These are phyloP conservation scores for Eupithecia pulchellata DNA, from an alignment of 2,888 invertebrate species.

Conservation along the genomic window DNA sequence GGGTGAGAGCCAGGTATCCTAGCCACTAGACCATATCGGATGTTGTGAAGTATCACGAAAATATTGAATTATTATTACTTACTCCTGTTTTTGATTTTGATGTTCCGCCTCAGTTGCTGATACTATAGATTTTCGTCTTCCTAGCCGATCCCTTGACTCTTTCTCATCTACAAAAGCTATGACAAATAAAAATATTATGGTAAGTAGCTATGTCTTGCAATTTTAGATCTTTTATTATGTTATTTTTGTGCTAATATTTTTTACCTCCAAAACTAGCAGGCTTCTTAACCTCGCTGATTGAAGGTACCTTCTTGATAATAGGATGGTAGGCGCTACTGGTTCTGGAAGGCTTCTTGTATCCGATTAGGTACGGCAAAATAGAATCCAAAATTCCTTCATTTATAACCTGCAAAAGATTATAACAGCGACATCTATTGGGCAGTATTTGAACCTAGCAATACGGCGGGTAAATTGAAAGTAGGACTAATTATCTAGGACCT, in stretches of 20 bases:
- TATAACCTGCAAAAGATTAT: constrained; percentile 85
- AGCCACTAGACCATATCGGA: constrained; percentile 88
- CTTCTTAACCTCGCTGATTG: constrained; percentile 77
- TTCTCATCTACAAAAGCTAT: constrained; percentile 77
- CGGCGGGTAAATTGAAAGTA: background rate
- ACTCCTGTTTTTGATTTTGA: constrained; percentile 79
- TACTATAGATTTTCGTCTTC: constrained; percentile 79
- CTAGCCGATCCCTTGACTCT: constrained; percentile 77
- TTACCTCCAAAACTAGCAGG: constrained; percentile 81
- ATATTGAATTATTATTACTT: constrained; percentile 46
- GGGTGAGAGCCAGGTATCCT: constrained; percentile 90
- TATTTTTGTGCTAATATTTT: background rate
- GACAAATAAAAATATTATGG: constrained; percentile 27
- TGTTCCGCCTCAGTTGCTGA: constrained; percentile 68
- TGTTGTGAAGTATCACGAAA: background rate
- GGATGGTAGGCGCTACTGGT: constrained; percentile 82
- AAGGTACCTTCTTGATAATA: constrained; percentile 80
- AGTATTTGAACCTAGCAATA: background rate
- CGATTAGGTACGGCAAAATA: constrained; percentile 90
- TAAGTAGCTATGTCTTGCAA: background rate
- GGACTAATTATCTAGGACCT: constrained; percentile 47
- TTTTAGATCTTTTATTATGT: background rate
- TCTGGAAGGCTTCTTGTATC: constrained; percentile 82
- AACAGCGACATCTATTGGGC: constrained; percentile 59
- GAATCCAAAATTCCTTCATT: constrained; percentile 94